Evolutionary conservation across 2,888 invertebrate genomes (phyloP).

Genomic region (Eupsilia transversa): DNA sequence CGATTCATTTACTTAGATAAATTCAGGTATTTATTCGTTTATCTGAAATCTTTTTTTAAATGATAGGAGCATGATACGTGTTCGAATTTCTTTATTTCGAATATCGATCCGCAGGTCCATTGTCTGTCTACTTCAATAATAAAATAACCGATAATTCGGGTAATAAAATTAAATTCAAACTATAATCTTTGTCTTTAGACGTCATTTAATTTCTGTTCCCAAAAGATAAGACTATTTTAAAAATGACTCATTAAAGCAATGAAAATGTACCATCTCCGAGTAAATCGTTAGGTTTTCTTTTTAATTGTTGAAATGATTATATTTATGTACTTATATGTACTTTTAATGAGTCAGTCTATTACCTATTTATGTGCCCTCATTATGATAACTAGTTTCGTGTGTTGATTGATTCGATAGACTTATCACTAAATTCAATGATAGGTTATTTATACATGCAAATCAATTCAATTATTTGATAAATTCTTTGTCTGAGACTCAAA

Average conservation of each 20-base stretch:
- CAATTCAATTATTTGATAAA: conserved; percentile 13
- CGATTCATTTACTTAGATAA: conserved; percentile 49
- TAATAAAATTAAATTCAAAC: conserved; percentile 2
- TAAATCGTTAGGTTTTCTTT: neutral
- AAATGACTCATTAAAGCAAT: neutral
- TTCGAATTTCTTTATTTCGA: conserved; percentile 29
- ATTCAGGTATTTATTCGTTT: conserved; percentile 33
- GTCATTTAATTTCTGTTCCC: neutral
- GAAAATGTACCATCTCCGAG: neutral
- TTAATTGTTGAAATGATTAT: neutral
- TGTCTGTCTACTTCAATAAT: conserved; percentile 28
- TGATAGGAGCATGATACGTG: conserved; percentile 28
- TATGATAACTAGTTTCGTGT: conserved; percentile 24
- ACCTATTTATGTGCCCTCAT: conserved; percentile 27
- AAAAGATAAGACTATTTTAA: conserved; percentile 1
- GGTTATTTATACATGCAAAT: conserved; percentile 40
- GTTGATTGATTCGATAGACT: conserved; percentile 36
- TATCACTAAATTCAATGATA: conserved; percentile 23
- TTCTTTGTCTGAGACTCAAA: conserved; percentile 34
- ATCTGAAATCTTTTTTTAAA: conserved; percentile 46
- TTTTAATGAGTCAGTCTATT: neutral
- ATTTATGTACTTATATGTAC: too few species aligned
- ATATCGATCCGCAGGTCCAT: conserved; percentile 12
- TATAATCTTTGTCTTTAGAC: conserved; percentile 1
- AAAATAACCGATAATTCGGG: conserved; percentile 10